Evolutionary conservation across 2,113 vertebrate species (phyloP).

Genomic region (Laticauda colubrina): DNA sequence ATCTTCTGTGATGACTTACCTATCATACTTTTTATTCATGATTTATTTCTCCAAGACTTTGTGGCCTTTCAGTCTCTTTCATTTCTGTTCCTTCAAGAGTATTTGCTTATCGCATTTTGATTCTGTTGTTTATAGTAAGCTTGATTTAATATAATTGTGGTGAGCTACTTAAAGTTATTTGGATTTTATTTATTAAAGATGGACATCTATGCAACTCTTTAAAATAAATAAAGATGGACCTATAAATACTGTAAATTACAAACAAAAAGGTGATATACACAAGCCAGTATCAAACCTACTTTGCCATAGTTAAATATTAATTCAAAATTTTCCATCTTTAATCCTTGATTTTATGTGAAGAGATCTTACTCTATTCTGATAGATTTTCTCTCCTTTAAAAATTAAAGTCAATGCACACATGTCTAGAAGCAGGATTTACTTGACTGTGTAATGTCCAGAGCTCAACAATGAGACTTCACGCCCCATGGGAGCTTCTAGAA

Average conservation of each 20-base stretch:
- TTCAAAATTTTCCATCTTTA: not conserved
- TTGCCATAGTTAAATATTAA: not conserved
- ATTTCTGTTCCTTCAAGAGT: not conserved
- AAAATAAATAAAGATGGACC: not conserved
- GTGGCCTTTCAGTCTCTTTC: not conserved
- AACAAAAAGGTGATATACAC: not conserved
- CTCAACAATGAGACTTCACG: not conserved
- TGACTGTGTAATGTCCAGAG: not conserved
- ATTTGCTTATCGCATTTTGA: not conserved
- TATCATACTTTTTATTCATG: not conserved
- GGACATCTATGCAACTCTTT: not conserved
- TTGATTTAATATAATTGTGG: not conserved
- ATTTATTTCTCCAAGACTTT: not conserved
- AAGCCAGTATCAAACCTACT: not conserved
- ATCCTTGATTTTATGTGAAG: not conserved
- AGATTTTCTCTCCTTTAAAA: not conserved
- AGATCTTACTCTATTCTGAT: not conserved
- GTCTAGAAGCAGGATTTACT: not conserved
- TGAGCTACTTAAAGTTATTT: not conserved
- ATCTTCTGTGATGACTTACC: not conserved
- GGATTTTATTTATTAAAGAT: not conserved
- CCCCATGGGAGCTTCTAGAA: not conserved
- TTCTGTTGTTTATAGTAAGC: not conserved
- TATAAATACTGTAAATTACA: not conserved
- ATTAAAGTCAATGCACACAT: not conserved